A percentile compares a stretch with the other conserved stretches of the same genome.
Evolutionary conservation across 2,113 vertebrate species (phyloP).

Genomic region (Psephotus haematonotus): DNA sequence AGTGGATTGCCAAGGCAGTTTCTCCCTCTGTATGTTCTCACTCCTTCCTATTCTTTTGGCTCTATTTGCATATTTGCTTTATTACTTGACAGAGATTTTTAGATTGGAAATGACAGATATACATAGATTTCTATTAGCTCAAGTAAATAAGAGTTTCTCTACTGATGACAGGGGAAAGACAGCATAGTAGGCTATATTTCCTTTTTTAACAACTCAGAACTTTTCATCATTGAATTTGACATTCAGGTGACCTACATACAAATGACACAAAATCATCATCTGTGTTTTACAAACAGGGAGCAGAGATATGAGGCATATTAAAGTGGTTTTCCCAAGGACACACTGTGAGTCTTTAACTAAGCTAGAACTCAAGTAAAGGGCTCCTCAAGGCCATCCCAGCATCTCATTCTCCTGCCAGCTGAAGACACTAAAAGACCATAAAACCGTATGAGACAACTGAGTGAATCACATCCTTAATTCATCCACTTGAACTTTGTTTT

Average conservation of each 20-base stretch:
- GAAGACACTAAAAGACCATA: conserved; percentile 28
- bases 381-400: not conserved
- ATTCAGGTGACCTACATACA: not conserved
- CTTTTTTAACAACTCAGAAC: not conserved
- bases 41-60: not conserved
- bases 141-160: not conserved
- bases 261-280: not conserved
- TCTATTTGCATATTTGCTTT: not conserved
- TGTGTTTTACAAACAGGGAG: not conserved
- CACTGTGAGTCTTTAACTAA: not conserved
- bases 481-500: conserved; percentile 40
- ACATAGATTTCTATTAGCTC: not conserved
- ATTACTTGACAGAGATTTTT: not conserved
- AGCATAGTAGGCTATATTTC: not conserved
- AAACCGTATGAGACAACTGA: conserved; percentile 11
- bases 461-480: not conserved
- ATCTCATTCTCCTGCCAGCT: not conserved
- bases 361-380: not conserved
- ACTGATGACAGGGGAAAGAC: not conserved
- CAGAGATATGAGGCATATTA: not conserved
- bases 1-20: rapidly evolving
- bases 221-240: not conserved
- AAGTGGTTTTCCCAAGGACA: not conserved
- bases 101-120: not conserved
- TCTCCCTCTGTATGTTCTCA: not conserved